Evolutionary conservation across 2,797 vertebrate species (phyloP), one percentile per base, ranked within the genome.

Genomic region (Rousettus madagascariensis): DNA sequence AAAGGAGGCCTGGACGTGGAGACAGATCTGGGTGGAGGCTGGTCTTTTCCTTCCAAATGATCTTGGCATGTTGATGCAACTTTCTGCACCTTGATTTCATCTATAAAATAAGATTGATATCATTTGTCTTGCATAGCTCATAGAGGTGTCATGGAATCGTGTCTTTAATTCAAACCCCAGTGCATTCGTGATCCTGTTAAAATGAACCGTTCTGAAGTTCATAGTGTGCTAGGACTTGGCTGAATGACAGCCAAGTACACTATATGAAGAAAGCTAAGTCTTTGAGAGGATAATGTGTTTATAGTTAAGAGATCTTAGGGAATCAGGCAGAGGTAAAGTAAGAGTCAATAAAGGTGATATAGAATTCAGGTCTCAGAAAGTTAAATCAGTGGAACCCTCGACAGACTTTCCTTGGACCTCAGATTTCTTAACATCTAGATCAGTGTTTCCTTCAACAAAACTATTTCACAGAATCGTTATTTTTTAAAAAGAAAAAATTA

Each of bases 311-410:
- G 26, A 69, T 43, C 17, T 43, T 61, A 7, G 49, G 85, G 87
- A 71, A 74, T 46, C 0, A 3, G 24, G 20, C 41, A 59, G 33
- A 79, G 49, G 16, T 28, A n/a, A 13, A 59, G 2, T 22, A 65
- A 0, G 5, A 24, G 36, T n/a, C 26, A 69, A 46, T 11, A 68
- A 51, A 26, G 8, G 8, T 20, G 26, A 94, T 75, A 49, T 75
- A 49, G 53, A 96, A 94, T 79, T 95, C n/a, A 83, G n/a, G 66
- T 86, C 72, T 91, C 61, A 86, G 53, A 77, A 86, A 80, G 65
- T 63, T 46, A 66, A 93, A 24, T 55, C 55, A 77, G 75, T 66
- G 66, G n/a, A 88, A 87, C n/a, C 5, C 33, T 83, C 51, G 22
- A 51, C 5, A 66, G 69, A 86, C 10, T 33, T 43, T 80, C 75